Evolutionary conservation across 2,888 invertebrate genomes (phyloP).

Genomic region (Sinotaia quadrata): DNA sequence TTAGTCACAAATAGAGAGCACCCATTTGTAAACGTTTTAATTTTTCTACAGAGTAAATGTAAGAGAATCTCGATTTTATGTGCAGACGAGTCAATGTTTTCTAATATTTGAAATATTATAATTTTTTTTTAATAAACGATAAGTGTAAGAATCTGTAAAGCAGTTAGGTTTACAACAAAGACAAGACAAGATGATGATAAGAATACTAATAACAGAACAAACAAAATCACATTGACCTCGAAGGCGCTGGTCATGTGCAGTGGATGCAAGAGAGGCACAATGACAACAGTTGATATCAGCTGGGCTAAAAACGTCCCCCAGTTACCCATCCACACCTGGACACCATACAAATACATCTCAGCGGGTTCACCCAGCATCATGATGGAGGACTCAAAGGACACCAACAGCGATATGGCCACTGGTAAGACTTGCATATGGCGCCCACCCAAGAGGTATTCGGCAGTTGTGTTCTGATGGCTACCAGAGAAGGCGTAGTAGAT

Average conservation of each 20-base stretch:
- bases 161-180: neutral
- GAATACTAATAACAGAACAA: neutral
- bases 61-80: too few species aligned
- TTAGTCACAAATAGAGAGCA: too few species aligned
- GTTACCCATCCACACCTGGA: slow-evolving; percentile 41
- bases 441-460: slow-evolving; percentile 51
- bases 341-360: slow-evolving; percentile 52
- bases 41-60: too few species aligned
- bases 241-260: slow-evolving; percentile 53
- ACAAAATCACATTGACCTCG: slow-evolving; percentile 41
- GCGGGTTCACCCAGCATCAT: slow-evolving; percentile 58
- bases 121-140: too few species aligned
- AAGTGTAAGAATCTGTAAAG: too few species aligned
- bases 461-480: slow-evolving; percentile 40
- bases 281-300: slow-evolving; percentile 39
- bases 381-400: slow-evolving; percentile 58
- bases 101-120: too few species aligned
- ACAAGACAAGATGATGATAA: neutral
- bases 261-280: slow-evolving; percentile 49
- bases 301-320: slow-evolving; percentile 45
- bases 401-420: slow-evolving; percentile 55
- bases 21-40: too few species aligned
- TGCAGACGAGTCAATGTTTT: too few species aligned
- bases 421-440: slow-evolving; percentile 49
- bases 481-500: slow-evolving; percentile 38